Percentiles rank a stretch among this genome's conserved stretches.
These are phyloP conservation scores for Spheniscus humboldti DNA, from an alignment of 2,797 vertebrate species.

Conservation along the genomic window DNA sequence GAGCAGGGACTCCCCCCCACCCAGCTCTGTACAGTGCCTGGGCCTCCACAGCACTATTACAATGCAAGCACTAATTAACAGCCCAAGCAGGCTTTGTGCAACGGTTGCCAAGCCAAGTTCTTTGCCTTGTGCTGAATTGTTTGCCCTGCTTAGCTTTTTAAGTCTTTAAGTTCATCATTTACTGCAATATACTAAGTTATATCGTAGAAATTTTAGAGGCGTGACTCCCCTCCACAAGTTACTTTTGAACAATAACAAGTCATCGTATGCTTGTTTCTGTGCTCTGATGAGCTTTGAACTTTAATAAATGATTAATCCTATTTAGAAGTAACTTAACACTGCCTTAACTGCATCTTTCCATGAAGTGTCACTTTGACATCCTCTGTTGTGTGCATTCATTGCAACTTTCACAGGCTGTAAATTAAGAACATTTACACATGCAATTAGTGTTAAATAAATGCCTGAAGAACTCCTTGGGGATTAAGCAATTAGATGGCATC, in stretches of 20 bases:
- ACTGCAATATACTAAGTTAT: background rate
- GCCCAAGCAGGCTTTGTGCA: background rate
- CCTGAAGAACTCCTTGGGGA: conserved; percentile 25
- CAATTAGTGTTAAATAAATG: conserved; percentile 65
- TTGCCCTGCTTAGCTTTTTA: background rate
- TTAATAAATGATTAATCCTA: conserved; percentile 47
- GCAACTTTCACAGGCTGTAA: conserved; percentile 59
- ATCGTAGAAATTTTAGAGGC: background rate
- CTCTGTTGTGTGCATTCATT: conserved; percentile 40
- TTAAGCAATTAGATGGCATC: conserved; percentile 60
- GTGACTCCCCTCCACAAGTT: background rate
- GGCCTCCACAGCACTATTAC: background rate
- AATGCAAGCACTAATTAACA: conserved; percentile 37
- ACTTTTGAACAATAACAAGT: background rate
- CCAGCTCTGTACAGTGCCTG: background rate
- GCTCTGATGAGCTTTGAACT: conserved; percentile 7
- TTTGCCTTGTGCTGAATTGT: background rate
- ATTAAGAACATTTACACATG: conserved; percentile 58
- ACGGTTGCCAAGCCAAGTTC: background rate
- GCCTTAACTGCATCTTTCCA: conserved; percentile 16
- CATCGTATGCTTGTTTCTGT: background rate
- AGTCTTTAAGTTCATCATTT: background rate
- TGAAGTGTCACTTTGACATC: conserved; percentile 32
- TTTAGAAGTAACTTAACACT: conserved; percentile 33
- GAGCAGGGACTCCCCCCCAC: background rate